These are phyloP conservation scores for Xiphophorus maculatus DNA, from an alignment of 2,113 vertebrate species.

Conservation along the genomic window DNA sequence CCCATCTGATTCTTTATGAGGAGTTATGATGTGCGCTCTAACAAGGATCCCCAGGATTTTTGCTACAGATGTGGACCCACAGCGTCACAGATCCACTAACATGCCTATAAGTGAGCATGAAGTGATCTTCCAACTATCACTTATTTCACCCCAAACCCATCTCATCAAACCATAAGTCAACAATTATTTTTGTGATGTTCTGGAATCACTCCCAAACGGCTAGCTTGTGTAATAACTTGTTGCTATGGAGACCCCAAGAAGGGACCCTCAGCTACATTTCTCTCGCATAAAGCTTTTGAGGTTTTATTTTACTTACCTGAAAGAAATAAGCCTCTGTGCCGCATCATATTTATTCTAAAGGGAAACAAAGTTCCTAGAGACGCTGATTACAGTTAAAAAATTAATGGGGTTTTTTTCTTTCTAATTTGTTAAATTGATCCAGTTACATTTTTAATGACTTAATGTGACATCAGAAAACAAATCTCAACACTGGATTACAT, in stretches of 20 bases:
- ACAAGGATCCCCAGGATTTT: too few relatives aligned
- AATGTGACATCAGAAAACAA: neutral
- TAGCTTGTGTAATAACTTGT: neutral
- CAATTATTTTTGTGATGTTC: neutral
- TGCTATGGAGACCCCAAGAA: neutral
- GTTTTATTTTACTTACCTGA: neutral
- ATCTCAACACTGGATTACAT: neutral
- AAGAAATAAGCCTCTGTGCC: neutral
- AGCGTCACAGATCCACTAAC: neutral
- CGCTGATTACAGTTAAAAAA: neutral
- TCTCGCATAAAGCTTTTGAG: neutral
- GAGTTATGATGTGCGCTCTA: too few relatives aligned
- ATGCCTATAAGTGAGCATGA: neutral
- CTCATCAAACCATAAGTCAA: neutral
- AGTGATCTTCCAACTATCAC: too few relatives aligned
- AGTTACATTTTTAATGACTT: neutral
- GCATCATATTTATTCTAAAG: neutral
- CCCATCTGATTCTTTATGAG: too few relatives aligned
- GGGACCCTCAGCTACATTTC: neutral
- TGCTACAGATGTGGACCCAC: too few relatives aligned
- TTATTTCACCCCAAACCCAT: too few relatives aligned
- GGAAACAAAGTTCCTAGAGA: neutral
- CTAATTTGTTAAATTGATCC: too few relatives aligned
- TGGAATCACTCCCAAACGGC: too few relatives aligned
- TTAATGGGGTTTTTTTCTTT: too few relatives aligned